These are phyloP conservation scores for Eulemur albifrons DNA, from an alignment of 2,797 vertebrate species.

Conservation along the genomic window DNA sequence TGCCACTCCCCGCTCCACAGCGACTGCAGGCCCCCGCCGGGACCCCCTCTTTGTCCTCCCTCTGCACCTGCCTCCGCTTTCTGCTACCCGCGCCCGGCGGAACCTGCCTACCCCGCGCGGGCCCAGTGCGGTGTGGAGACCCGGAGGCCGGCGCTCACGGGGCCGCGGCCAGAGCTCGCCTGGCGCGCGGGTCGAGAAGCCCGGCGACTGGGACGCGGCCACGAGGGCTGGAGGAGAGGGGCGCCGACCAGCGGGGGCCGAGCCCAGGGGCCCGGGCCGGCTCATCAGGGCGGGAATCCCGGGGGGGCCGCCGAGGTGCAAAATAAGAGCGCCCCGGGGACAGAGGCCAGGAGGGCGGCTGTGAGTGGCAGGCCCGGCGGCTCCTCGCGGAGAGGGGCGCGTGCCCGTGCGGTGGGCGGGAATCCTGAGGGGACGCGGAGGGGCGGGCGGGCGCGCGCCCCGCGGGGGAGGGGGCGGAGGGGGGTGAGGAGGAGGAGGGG, in stretches of 20 bases:
- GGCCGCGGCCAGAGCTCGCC: not conserved
- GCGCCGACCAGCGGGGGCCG: no score
- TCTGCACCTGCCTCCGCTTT: not conserved
- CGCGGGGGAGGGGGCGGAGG: slow-evolving; percentile 5
- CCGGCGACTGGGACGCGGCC: not conserved
- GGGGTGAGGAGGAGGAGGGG: not conserved
- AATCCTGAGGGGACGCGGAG: slow-evolving; percentile 8
- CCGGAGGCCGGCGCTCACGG: not conserved
- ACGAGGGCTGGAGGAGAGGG: no score
- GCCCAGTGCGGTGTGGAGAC: not conserved
- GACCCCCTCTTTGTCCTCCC: not conserved
- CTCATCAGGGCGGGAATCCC: no score
- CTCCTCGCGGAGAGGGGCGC: not conserved
- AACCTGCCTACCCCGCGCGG: not conserved
- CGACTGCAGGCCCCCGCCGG: accelerated
- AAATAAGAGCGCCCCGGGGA: accelerated
- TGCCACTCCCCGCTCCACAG: not conserved
- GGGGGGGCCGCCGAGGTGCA: not conserved
- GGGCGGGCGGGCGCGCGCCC: slow-evolving; percentile 35
- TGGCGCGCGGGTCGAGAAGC: not conserved
- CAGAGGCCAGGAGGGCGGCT: accelerated
- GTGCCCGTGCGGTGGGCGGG: slow-evolving; percentile 42
- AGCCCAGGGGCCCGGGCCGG: accelerated
- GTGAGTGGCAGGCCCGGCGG: accelerated
- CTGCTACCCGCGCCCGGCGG: not conserved